phyloP scores from a whole-genome alignment of 1,140 invertebrate genomes.

The Monochamus saltuarius region DNA sequence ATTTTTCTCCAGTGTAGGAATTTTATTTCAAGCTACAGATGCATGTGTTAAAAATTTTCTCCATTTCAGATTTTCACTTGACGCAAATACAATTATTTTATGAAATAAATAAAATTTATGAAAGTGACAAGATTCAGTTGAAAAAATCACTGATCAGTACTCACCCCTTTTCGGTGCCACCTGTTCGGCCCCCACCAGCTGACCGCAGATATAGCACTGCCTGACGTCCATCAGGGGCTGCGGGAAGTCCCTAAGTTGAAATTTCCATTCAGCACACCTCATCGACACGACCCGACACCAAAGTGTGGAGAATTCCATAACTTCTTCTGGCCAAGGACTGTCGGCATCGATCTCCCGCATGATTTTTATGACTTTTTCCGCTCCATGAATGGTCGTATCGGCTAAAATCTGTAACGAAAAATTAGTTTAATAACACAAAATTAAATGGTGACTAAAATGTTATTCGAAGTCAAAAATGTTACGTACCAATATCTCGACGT shows the following conservation, averaged over 20 bases:
- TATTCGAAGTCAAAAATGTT: background rate
- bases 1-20: too few species aligned
- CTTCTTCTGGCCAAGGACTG: slow-evolving; percentile 89
- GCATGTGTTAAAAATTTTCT: too few species aligned
- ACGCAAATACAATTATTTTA: too few species aligned
- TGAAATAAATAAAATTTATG: too few species aligned
- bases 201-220: slow-evolving; percentile 84
- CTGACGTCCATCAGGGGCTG: slow-evolving; percentile 85
- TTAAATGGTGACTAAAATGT: background rate
- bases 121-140: too few species aligned
- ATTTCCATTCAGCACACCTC: slow-evolving; percentile 80
- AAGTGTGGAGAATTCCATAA: slow-evolving; percentile 85
- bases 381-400: slow-evolving; percentile 82
- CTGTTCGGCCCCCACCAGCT: slow-evolving; percentile 87
- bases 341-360: slow-evolving; percentile 81
- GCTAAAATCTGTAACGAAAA: slow-evolving; percentile 61
- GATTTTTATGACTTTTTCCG: slow-evolving; percentile 71
- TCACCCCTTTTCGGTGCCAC: slow-evolving; percentile 74
- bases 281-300: slow-evolving; percentile 88
- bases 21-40: too few species aligned
- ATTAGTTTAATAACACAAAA: slow-evolving; percentile 30
- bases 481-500: slow-evolving; percentile 60
- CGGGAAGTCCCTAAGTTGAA: slow-evolving; percentile 93
- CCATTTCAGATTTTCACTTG: too few species aligned
- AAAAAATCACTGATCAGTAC: too few species aligned